phyloP scores from a whole-genome alignment of 2,797 vertebrate species.

The Cossypha heuglini region DNA sequence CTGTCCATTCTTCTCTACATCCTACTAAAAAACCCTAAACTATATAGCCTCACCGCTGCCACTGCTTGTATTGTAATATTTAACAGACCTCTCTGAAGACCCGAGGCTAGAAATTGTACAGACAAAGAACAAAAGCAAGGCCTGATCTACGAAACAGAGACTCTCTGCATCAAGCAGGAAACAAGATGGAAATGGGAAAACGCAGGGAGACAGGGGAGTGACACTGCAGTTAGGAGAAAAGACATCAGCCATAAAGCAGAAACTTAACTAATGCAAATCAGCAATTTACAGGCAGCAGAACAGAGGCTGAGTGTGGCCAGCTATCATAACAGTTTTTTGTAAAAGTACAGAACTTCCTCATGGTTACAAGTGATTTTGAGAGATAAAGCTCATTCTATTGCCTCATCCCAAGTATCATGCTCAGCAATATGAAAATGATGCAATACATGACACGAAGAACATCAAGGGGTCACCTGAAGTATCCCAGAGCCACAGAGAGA shows the following conservation, averaged over 20 bases:
- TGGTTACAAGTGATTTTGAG: not conserved
- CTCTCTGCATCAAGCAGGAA: not conserved
- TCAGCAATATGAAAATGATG: not conserved
- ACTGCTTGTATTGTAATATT: not conserved
- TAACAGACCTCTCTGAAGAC: not conserved
- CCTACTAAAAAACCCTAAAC: not conserved
- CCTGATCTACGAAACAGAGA: not conserved
- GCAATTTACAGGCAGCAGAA: not conserved
- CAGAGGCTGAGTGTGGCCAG: not conserved
- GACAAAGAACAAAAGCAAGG: not conserved
- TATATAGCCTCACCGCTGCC: not conserved
- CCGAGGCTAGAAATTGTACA: not conserved
- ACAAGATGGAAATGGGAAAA: not conserved
- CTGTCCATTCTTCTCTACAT: not conserved
- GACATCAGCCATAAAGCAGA: not conserved
- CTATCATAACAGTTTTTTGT: not conserved
- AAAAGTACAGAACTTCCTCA: not conserved
- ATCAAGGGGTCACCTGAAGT: not conserved
- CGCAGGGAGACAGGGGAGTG: not conserved
- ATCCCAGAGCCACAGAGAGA: not conserved
- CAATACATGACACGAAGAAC: rapidly evolving
- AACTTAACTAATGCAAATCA: not conserved
- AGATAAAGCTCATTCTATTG: not conserved
- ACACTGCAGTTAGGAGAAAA: not conserved
- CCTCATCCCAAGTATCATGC: not conserved